Conservation (phyloP, 2,888 invertebrate species). For the Gordius sp. region DNA sequence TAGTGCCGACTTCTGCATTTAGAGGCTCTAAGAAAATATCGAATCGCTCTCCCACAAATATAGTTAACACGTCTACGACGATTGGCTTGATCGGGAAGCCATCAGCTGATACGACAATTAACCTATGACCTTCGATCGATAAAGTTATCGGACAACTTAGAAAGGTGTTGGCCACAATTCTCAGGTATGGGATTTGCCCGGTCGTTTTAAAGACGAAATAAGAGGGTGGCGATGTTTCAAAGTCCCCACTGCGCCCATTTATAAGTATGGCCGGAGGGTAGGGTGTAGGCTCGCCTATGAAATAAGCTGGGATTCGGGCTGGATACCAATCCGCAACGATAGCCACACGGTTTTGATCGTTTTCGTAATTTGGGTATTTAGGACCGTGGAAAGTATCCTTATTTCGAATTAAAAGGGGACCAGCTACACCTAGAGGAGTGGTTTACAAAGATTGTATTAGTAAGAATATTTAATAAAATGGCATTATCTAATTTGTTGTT, state of each 20-base stretch:
- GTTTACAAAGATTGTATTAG: not conserved
- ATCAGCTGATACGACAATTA: not conserved
- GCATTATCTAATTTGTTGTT: no score
- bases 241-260: not conserved
- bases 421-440: not conserved
- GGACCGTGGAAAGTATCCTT: not conserved
- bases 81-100: not conserved
- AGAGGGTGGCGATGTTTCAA: not conserved
- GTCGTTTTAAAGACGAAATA: not conserved
- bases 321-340: not conserved
- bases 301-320: not conserved
- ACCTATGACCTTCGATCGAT: not conserved
- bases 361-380: not conserved
- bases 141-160: not conserved
- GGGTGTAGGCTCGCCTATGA: not conserved
- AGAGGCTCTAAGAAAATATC: not conserved
- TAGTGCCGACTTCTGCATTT: no score
- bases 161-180: not conserved
- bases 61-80: not conserved
- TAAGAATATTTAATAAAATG: no score
- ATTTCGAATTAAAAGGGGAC: not conserved
- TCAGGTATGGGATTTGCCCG: not conserved
- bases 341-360: not conserved
- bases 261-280: not conserved
- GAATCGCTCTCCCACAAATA: not conserved